Conservation (phyloP, 2,888 invertebrate species). For the Tenodera sinensis region DNA sequence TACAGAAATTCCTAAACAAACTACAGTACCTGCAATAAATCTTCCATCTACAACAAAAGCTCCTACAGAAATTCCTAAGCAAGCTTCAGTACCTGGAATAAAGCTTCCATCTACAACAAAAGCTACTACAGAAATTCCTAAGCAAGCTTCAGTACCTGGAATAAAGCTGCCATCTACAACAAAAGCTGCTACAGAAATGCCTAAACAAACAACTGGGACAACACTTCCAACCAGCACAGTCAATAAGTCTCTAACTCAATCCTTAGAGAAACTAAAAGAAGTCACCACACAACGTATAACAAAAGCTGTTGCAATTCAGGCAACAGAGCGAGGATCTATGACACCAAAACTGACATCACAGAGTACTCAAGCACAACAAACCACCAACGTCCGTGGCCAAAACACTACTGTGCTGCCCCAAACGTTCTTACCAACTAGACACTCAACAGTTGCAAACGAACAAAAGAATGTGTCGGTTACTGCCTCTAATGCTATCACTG, state of each 20-base stretch:
- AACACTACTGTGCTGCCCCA: too few relatives aligned
- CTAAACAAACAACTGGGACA: background rate
- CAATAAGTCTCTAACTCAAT: too few relatives aligned
- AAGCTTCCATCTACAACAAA: background rate
- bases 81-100: background rate
- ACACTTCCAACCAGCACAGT: background rate
- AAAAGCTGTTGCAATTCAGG: background rate
- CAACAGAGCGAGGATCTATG: too few relatives aligned
- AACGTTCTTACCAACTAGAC: too few relatives aligned
- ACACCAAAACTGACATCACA: background rate
- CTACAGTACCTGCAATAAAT: too few relatives aligned
- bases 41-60: background rate
- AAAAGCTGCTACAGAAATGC: background rate
- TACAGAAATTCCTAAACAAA: background rate
- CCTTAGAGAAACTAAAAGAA: too few relatives aligned
- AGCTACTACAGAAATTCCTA: background rate
- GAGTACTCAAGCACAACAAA: background rate
- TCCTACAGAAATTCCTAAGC: background rate
- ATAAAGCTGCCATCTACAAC: too few relatives aligned
- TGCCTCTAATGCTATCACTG: background rate
- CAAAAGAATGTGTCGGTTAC: too few relatives aligned
- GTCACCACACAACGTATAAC: background rate
- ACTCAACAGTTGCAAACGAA: too few relatives aligned
- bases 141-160: background rate
- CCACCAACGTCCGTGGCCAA: too few relatives aligned